phyloP scores from a whole-genome alignment of 2,888 invertebrate species.

The Ypsolopha scabrella region DNA sequence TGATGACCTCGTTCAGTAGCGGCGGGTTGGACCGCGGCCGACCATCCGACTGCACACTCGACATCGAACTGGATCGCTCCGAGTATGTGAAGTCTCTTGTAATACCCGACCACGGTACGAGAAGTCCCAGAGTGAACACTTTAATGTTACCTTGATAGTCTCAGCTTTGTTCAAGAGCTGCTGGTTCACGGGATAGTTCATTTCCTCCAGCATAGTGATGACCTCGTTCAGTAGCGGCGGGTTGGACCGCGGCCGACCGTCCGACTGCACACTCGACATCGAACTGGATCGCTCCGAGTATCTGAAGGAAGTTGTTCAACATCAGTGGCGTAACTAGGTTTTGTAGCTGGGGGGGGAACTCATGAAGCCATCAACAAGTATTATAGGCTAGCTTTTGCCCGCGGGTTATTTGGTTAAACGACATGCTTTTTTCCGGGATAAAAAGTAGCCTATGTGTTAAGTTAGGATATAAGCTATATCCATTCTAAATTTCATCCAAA shows the following conservation, averaged over 20 bases:
- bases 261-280: slow-evolving; percentile 42
- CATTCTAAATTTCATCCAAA: too few relatives aligned
- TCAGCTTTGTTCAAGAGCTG: slow-evolving; percentile 59
- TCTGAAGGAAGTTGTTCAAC: too few relatives aligned
- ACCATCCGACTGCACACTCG: slow-evolving; percentile 44
- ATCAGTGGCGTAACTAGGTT: too few relatives aligned
- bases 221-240: slow-evolving; percentile 79
- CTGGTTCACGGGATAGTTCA: slow-evolving; percentile 64
- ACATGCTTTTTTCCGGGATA: too few relatives aligned
- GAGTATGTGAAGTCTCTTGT: slow-evolving; percentile 17
- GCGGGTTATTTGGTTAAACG: too few relatives aligned
- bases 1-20: slow-evolving; percentile 76
- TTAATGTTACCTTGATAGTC: slow-evolving; percentile 40
- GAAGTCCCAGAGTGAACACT: too few relatives aligned
- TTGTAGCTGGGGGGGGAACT: too few relatives aligned
- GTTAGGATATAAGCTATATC: too few relatives aligned
- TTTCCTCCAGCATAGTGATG: slow-evolving; percentile 75
- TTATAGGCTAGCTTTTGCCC: too few relatives aligned
- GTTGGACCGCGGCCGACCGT: slow-evolving; percentile 69
- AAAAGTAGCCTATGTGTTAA: too few relatives aligned
- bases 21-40: slow-evolving; percentile 75
- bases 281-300: slow-evolving; percentile 39
- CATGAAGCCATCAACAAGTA: too few relatives aligned
- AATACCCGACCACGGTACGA: neutral
- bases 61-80: slow-evolving; percentile 38